Percentiles rank a stretch among this genome's conserved stretches.
Evolutionary conservation across 2,113 vertebrate species (phyloP).

Genomic region (Climacteris rufus): DNA sequence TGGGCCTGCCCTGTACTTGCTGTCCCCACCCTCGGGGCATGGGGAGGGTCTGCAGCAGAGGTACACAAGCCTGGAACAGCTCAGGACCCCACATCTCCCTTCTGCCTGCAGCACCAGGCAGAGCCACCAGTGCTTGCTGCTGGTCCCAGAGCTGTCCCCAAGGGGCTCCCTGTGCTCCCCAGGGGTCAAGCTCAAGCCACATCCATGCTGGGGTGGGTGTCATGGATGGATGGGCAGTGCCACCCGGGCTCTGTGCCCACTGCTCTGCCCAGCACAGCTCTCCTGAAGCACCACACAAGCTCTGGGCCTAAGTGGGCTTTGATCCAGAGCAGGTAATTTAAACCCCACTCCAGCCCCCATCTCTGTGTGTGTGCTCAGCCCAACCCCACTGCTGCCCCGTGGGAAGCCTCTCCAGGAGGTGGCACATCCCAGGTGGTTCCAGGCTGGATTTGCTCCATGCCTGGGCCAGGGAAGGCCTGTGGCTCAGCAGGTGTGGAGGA

Average conservation of each 20-base stretch:
- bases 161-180: background rate
- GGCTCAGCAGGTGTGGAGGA: background rate
- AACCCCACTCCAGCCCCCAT: fast-evolving
- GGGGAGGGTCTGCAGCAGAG: background rate
- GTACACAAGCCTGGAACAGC: background rate
- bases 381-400: no score
- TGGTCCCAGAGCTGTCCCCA: background rate
- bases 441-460: background rate
- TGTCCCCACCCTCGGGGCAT: background rate
- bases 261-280: background rate
- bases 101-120: background rate
- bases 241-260: background rate
- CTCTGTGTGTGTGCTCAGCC: background rate
- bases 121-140: background rate
- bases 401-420: background rate
- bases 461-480: background rate
- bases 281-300: background rate
- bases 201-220: background rate
- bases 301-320: background rate
- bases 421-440: background rate
- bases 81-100: background rate
- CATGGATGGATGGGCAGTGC: background rate
- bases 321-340: background rate
- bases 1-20: background rate
- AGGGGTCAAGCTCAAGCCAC: no score